Base-by-base conservation (phyloP, 2,113 vertebrate genomes). In the Lophochroa leadbeateri region DNA sequence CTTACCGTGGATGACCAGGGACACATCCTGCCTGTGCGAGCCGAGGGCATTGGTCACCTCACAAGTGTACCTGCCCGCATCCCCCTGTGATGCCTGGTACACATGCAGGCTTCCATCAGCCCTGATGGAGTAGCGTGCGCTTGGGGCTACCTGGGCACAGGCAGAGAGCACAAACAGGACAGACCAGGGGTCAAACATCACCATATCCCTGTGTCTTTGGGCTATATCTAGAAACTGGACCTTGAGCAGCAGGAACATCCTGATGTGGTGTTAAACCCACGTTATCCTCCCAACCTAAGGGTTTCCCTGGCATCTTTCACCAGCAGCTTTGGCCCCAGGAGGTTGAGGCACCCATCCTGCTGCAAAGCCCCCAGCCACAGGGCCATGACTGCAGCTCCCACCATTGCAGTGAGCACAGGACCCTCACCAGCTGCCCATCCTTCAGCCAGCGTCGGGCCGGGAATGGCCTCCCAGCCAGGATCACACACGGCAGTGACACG, bases 41-140 rank as follows among this genome's bases (percentile, higher is more conserved):
- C 99, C 99, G 0, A 98, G 98, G 6, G 95, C 37, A 2, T 99
- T 99, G 88, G 97, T 98, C 46, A 98, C 98, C 65, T 98, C 98
- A 33, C 99, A 99, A 44, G 98, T 96, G 63, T 98, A 99, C 4
- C 64, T 98, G 81, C 99, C 99, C 3, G 97, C 70, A 4, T 99
- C 98, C 88, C 97, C 98, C 86, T 81, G 93, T 3, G 31, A 33
- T 0, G 82, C 96, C 91, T 86, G 98, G 25, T 98, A 98, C 17
- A 99, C 64, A 67, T 98, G 97, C 65, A 99, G 97, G 95, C 99
- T 99, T 70, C 99, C 99, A 0, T 99, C 99, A 14, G 98, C 98
- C 58, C 93, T 97, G 41, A 98, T 10, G 4, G 98, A 98, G 41
- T 97, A 97, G 67, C 63, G 98, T 46, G 88, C 55, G 5, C 97